Percentiles rank a stretch among this genome's conserved stretches.
These are phyloP conservation scores for Aspidiotus destructor DNA, from an alignment of 2,888 invertebrate species.

Conservation along the genomic window DNA sequence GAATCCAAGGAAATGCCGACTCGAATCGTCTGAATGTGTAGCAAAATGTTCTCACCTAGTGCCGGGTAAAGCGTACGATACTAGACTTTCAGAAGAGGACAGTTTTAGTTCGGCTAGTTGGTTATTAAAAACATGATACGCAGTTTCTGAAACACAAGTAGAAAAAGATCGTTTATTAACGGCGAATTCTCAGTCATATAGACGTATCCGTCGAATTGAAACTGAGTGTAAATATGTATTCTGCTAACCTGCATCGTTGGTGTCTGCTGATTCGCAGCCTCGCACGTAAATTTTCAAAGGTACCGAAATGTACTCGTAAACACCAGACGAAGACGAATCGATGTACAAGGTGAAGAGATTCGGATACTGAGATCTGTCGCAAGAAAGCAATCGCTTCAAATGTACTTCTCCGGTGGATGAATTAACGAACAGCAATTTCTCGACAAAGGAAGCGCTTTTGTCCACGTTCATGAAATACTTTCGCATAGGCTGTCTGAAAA, in stretches of 20 bases:
- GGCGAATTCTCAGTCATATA: too few species aligned
- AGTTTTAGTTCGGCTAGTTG: slow-evolving; percentile 67
- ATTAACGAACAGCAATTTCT: slow-evolving; percentile 65
- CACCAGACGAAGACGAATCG: slow-evolving; percentile 65
- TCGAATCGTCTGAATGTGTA: too few species aligned
- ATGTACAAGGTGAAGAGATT: slow-evolving; percentile 77
- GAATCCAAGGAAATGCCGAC: too few species aligned
- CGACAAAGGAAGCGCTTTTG: slow-evolving; percentile 72
- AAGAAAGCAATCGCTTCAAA: slow-evolving; percentile 60
- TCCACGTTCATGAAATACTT: slow-evolving; percentile 69
- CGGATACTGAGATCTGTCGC: slow-evolving; percentile 73
- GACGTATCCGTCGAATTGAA: background rate
- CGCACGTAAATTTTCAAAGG: slow-evolving; percentile 40
- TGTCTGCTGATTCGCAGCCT: slow-evolving; percentile 36
- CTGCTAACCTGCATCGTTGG: too few species aligned
- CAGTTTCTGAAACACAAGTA: background rate
- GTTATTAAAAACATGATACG: slow-evolving; percentile 45
- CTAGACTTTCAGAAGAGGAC: slow-evolving; percentile 77
- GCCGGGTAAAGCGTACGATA: slow-evolving; percentile 70
- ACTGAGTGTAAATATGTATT: background rate
- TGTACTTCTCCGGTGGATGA: slow-evolving; percentile 63
- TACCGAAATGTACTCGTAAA: slow-evolving; percentile 41
- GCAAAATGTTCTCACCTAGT: slow-evolving; percentile 34
- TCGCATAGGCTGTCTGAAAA: slow-evolving; percentile 40
- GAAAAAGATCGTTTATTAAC: too few species aligned